Evolutionary conservation across 1,140 invertebrate genomes (phyloP), one percentile per base, ranked within the genome.

Genomic region (Ceratosolen solmsi): DNA sequence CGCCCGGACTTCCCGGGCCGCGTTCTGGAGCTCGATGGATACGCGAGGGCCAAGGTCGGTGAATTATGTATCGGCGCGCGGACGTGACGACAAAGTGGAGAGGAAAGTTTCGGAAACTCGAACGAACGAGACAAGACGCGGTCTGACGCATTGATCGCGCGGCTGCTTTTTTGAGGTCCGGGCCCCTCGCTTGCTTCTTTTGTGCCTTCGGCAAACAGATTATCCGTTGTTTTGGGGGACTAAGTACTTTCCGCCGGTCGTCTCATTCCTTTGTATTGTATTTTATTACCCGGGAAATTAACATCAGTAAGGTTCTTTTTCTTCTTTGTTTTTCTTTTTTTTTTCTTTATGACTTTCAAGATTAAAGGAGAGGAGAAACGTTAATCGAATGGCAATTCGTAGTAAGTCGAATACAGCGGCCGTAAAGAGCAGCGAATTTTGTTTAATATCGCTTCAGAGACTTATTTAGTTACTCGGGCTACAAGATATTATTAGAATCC

Each of bases 1-100:
- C 65, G 20, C 41, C 60, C n/a, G 36, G 74, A 46, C 33, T 25
- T 78, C 41, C 51, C 54, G 56, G 56, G 2, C 5, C 25, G 56
- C 60, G 60, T 8, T 30, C 17, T 3, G n/a, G 15, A 46, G 13
- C 20, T 15, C n/a, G 13, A 27, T 11, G 9, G 49, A 41, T 27
- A 20, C 38, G 15, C 33, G 36, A 46, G 49, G 65, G 17, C 11
- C 9, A 49, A n/a, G n/a, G 56, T 1, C 27, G 13, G 46, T 80
- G 71, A 80, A 80, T 72, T 73, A 80, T 63, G 71, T 80, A 80
- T 80, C n/a, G 51, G 51, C 13, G 15, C 30, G 36, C 7, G 17
- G 30, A 79, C 65, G 63, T 79, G 77, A 71, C 49, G 65, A n/a
- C 25, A 36, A 74, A 72, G 13, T 49, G 1, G 38, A 20, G 2